A percentile compares a stretch with the other conserved stretches of the same genome.
Conservation (phyloP, 2,113 vertebrate genomes). For the Lepisosteus osseus region DNA sequence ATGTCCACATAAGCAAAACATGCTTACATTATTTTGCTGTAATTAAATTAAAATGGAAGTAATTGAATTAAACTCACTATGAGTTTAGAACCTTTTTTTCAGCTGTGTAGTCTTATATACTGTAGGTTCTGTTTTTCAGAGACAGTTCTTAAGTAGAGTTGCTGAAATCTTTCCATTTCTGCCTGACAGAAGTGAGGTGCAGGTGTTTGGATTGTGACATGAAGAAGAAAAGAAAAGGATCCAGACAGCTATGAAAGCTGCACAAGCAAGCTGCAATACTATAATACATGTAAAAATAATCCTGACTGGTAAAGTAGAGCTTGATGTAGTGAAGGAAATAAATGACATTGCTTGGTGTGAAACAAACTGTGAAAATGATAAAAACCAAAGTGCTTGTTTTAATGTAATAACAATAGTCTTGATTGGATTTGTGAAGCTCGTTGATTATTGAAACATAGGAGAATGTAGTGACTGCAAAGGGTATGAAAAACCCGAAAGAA, state of each 20-base stretch:
- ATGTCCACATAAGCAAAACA: too few relatives aligned
- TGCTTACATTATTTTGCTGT: too few relatives aligned
- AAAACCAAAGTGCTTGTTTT: constrained; percentile 78
- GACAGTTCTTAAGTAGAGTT: constrained; percentile 21
- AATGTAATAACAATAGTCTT: constrained; percentile 73
- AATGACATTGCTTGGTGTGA: constrained; percentile 77
- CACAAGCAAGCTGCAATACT: constrained; percentile 78
- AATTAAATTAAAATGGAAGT: too few relatives aligned
- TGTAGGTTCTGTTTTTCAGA: background rate
- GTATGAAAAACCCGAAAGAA: constrained; percentile 74
- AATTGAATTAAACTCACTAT: too few relatives aligned
- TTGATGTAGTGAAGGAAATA: constrained; percentile 76
- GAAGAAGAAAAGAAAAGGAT: constrained; percentile 86
- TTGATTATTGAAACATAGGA: constrained; percentile 74
- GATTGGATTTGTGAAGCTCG: constrained; percentile 66
- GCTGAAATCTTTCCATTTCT: constrained; percentile 28
- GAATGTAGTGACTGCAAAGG: constrained; percentile 71
- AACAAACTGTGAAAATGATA: constrained; percentile 80
- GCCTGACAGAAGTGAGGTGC: constrained; percentile 46
- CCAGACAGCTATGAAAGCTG: constrained; percentile 86
- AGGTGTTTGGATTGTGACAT: constrained; percentile 65
- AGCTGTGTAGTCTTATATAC: constrained; percentile 9
- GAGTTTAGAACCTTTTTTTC: constrained; percentile 11
- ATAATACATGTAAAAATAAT: constrained; percentile 76
- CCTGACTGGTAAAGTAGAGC: constrained; percentile 58